Conservation (phyloP, 2,888 invertebrate genomes). For the Scotopteryx bipunctaria region DNA sequence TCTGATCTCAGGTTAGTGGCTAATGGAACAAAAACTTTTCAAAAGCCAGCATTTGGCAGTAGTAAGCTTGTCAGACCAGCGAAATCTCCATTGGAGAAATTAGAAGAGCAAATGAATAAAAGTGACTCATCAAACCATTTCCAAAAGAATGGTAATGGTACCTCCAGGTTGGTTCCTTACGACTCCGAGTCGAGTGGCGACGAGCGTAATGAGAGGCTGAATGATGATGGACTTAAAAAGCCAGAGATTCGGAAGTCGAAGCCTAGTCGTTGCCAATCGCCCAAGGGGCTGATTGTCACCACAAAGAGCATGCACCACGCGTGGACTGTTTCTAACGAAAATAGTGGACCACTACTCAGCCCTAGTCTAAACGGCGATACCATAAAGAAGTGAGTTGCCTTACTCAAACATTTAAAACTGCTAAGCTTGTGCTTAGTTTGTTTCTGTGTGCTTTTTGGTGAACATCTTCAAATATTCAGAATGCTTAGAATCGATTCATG, state of each 20-base stretch:
- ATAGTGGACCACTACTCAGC: slow-evolving; percentile 68
- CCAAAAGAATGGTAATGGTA: slow-evolving; percentile 59
- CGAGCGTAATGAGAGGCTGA: slow-evolving; percentile 50
- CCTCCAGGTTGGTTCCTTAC: slow-evolving; percentile 82
- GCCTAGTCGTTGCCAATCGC: slow-evolving; percentile 64
- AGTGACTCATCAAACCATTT: slow-evolving; percentile 53
- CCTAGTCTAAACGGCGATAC: slow-evolving; percentile 79
- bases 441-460: too few species aligned
- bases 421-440: too few species aligned
- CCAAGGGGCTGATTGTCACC: slow-evolving; percentile 60
- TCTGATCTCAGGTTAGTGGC: slow-evolving; percentile 54
- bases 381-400: slow-evolving; percentile 69
- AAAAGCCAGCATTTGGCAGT: slow-evolving; percentile 53
- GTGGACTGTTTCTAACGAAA: slow-evolving; percentile 75
- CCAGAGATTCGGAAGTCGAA: slow-evolving; percentile 53
- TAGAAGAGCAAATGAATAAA: slow-evolving; percentile 76
- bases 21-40: slow-evolving; percentile 49
- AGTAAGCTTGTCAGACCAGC: slow-evolving; percentile 63
- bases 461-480: too few species aligned
- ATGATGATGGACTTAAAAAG: slow-evolving; percentile 43
- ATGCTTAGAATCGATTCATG: too few species aligned
- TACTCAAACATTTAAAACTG: background rate
- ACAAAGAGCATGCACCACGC: slow-evolving; percentile 70
- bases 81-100: slow-evolving; percentile 72
- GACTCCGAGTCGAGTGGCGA: slow-evolving; percentile 84